Percentiles rank a stretch among this genome's conserved stretches.
These are phyloP conservation scores for Neopipo cinnamomea DNA, from an alignment of 2,113 vertebrate species.

Conservation along the genomic window DNA sequence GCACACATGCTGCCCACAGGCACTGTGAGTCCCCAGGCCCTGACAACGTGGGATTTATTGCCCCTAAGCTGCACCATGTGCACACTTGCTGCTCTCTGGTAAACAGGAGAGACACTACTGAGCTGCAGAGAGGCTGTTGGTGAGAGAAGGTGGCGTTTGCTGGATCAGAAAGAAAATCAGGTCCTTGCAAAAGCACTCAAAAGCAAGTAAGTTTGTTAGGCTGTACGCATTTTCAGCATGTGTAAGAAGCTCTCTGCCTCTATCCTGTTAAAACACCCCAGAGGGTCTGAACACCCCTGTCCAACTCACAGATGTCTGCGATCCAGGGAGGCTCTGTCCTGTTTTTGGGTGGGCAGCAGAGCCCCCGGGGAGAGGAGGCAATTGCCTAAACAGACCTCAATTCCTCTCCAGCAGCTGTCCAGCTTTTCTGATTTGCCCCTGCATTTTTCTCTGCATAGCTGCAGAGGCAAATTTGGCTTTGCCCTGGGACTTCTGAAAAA, in stretches of 20 bases:
- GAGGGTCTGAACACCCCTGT: background rate
- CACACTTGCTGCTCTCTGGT: background rate
- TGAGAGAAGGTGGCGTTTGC: background rate
- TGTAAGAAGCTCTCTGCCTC: background rate
- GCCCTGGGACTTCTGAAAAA: slow-evolving; percentile 50
- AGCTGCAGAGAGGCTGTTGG: background rate
- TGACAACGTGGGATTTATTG: background rate
- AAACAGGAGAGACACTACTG: background rate
- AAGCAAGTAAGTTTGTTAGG: background rate
- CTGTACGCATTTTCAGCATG: background rate
- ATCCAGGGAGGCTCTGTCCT: background rate
- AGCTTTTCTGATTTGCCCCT: background rate
- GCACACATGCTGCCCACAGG: background rate
- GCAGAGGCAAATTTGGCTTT: slow-evolving; percentile 41
- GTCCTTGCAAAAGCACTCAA: background rate
- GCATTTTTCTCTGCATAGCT: slow-evolving; percentile 35
- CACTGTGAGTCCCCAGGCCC: background rate
- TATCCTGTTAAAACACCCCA: background rate
- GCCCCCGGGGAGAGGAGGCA: background rate
- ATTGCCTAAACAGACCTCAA: background rate
- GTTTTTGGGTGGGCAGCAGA: background rate
- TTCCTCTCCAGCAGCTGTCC: slow-evolving; percentile 14
- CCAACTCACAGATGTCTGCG: background rate
- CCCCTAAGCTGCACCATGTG: background rate
- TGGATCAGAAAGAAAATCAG: background rate